Conservation (phyloP, 1,140 invertebrate species). For the Bombus waltoni region DNA sequence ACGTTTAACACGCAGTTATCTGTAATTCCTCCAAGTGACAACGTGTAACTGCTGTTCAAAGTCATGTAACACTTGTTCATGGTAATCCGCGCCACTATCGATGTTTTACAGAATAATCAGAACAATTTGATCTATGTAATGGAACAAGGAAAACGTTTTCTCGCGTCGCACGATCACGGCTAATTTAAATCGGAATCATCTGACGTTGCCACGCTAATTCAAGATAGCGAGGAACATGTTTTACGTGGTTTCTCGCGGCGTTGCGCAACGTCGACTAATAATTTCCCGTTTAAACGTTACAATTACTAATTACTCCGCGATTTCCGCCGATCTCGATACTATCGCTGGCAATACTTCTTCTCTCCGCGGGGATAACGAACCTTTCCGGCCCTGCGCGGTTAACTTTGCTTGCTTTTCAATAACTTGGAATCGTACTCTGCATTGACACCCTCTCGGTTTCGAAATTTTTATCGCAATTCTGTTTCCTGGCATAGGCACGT, state of each 20-base stretch:
- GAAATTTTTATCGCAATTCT: background rate
- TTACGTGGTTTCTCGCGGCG: background rate
- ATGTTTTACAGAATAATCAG: background rate
- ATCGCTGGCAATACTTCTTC: slow-evolving; percentile 21
- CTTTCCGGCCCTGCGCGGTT: background rate
- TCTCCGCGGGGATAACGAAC: background rate
- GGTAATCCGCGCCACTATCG: background rate
- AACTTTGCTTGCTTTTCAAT: background rate
- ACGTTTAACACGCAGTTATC: no score
- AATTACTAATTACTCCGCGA: slow-evolving; percentile 31
- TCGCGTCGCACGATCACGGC: background rate
- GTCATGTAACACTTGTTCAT: background rate
- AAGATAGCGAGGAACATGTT: slow-evolving; percentile 10
- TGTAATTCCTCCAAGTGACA: background rate
- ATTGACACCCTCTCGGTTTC: background rate
- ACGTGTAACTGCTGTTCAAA: background rate
- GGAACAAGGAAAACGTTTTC: background rate
- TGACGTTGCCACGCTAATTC: slow-evolving; percentile 12
- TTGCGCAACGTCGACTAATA: slow-evolving; percentile 15
- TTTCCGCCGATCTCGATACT: slow-evolving; percentile 14
- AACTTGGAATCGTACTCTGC: background rate
- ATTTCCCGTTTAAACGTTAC: slow-evolving; percentile 36
- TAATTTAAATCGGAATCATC: slow-evolving; percentile 31
- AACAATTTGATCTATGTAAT: background rate
- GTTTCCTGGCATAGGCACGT: no score